Evolutionary conservation across 2,797 vertebrate genomes (phyloP).

Genomic region (Coilia nasus): DNA sequence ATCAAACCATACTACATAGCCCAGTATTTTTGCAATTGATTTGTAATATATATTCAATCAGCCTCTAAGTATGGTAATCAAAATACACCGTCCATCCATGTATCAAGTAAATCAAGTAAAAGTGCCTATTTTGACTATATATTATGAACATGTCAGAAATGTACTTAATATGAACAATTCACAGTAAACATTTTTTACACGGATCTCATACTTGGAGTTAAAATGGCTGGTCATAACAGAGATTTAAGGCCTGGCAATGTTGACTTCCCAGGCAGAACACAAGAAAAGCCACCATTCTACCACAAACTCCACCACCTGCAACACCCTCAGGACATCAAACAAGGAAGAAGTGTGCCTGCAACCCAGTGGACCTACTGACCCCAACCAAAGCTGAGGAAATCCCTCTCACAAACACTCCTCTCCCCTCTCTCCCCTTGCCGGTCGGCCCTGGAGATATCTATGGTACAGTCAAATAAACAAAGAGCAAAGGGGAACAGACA

Average conservation of each 20-base stretch:
- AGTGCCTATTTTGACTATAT: neutral
- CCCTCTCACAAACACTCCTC: neutral
- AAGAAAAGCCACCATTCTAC: neutral
- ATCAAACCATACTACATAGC: too few relatives aligned
- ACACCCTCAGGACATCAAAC: conserved; percentile 19
- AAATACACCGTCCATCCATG: neutral
- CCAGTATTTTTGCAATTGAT: neutral
- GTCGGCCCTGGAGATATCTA: neutral
- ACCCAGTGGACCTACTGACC: conserved; percentile 1
- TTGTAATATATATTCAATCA: neutral
- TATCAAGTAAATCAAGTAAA: neutral
- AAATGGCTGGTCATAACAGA: neutral
- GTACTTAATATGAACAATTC: neutral
- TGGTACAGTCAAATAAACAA: conserved; percentile 25
- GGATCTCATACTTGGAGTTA: neutral
- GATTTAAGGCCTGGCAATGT: neutral
- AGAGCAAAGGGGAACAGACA: conserved; percentile 8
- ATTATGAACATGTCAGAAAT: neutral
- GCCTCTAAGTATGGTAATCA: neutral
- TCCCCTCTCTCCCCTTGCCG: neutral
- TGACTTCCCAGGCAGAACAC: neutral
- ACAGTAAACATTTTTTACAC: neutral
- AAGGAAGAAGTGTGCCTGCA: neutral
- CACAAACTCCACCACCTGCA: neutral
- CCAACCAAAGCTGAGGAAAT: neutral